Base-by-base conservation (phyloP, 2,113 vertebrate genomes). In the Pygathrix nemaeus region DNA sequence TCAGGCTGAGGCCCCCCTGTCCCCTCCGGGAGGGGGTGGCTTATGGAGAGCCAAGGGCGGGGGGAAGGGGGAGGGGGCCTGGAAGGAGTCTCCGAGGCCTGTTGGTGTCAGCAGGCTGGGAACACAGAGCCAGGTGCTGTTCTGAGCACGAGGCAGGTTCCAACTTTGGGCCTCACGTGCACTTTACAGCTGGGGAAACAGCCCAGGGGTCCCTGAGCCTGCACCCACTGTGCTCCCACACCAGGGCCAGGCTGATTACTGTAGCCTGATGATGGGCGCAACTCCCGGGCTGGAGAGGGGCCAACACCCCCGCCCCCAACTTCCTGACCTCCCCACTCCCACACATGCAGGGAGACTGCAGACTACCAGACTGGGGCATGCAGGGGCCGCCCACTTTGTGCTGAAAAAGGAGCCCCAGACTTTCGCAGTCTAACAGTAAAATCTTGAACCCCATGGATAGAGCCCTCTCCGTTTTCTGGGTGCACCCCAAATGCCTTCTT, bases 211-310 rank as follows among this genome's bases (percentile, higher is more conserved):
- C 48, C 5, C 20, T 32, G 10, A 0, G 14, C 79, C n/a, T 23
- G 14, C 0, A 6, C 70, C 27, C 23, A 1, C 70, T 6, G 25
- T 2, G 21, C n/a, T 72, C 48, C 52, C 38, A n/a, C 16, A 1
- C 10, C 52, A 75, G 70, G 66, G 38, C 10, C 13, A 32, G 66
- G 66, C 32, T 68, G 66, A 18, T 68, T 2, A 13, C 75, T 75
- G 72, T 23, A 1, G 43, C 4, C 48, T 50, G 48, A 50, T 14
- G 43, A 45, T 7, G 21, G 21, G 6, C 23, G 12, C 1, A 27
- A 64, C 12, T 5, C 27, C 61, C 27, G 12, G 4, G 61, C 61
- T 30, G 12, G 27, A 64, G 61, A 6, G 27, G 61, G 61, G 61
- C 61, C 27, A 13, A 64, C 61, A 32, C 61, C 27, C 3, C 43